Conservation (phyloP, 2,797 vertebrate genomes). For the Spinibarbus caldwelli region DNA sequence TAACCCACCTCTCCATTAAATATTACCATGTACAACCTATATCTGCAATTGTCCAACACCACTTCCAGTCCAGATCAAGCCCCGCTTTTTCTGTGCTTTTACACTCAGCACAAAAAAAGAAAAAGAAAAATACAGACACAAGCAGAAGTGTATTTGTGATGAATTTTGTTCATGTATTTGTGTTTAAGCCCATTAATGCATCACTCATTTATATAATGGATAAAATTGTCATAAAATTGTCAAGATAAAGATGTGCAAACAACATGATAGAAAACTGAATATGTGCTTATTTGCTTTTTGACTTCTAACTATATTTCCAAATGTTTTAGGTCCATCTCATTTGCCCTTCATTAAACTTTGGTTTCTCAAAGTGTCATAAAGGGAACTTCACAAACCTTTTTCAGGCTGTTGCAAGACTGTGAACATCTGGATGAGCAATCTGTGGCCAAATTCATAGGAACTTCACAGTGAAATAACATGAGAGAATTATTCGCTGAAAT, state of each 20-base stretch:
- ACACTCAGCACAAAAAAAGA: background rate
- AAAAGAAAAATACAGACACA: background rate
- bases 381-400: conserved; percentile 15
- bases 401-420: conserved; percentile 2
- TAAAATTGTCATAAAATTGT: background rate
- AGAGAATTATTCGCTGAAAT: background rate
- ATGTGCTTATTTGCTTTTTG: conserved; percentile 18
- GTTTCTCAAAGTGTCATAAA: conserved; percentile 17
- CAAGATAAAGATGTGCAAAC: background rate
- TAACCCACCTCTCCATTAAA: conserved; percentile 67
- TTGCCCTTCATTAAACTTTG: conserved; percentile 23
- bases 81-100: background rate
- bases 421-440: conserved; percentile 16
- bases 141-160: conserved; percentile 30
- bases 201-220: conserved; percentile 9
- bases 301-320: conserved; percentile 28
- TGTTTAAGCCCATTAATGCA: conserved; percentile 1
- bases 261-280: background rate
- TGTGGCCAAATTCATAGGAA: conserved; percentile 1
- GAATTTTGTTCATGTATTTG: background rate
- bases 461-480: background rate
- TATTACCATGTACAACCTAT: conserved; percentile 45
- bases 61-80: background rate
- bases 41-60: conserved; percentile 34
- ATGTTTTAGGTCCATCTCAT: conserved; percentile 26